These are phyloP conservation scores for Diplosoma virens DNA, from an alignment of 23 tunicate species.

Conservation along the genomic window DNA sequence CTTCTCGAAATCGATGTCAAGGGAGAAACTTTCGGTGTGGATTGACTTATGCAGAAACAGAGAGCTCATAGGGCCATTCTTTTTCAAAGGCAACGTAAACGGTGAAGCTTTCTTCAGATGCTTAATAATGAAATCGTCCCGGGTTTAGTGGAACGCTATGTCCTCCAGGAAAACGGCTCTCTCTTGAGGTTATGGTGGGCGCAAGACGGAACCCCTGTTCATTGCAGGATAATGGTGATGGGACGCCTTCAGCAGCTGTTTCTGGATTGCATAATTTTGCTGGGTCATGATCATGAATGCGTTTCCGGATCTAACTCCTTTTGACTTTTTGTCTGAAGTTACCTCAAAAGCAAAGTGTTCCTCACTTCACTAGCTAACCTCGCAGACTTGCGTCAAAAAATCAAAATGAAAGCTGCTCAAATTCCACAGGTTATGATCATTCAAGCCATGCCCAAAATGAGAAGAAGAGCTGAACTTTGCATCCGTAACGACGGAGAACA, in stretches of 20 bases:
- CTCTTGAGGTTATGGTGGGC: background rate
- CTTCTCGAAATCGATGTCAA: background rate
- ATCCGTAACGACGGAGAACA: background rate
- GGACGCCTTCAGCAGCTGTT: too few species aligned
- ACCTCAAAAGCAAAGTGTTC: background rate
- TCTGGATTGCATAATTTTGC: background rate
- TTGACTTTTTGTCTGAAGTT: background rate
- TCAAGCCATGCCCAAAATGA: background rate
- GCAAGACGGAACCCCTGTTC: background rate
- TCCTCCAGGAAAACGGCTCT: background rate
- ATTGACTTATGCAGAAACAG: background rate
- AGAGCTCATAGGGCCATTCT: conserved; percentile 1
- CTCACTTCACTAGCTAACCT: too few species aligned
- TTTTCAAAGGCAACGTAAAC: too few species aligned
- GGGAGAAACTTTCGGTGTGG: background rate
- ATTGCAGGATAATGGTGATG: background rate
- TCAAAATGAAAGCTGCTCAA: background rate
- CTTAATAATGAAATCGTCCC: background rate
- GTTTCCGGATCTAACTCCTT: background rate
- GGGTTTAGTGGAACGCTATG: background rate
- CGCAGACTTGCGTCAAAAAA: background rate
- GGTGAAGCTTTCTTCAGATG: background rate
- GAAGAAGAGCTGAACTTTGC: background rate
- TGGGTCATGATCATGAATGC: background rate
- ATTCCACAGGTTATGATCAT: background rate